Evolutionary conservation across 2,888 invertebrate species (phyloP).

Genomic region (Nephrotoma flavescens): DNA sequence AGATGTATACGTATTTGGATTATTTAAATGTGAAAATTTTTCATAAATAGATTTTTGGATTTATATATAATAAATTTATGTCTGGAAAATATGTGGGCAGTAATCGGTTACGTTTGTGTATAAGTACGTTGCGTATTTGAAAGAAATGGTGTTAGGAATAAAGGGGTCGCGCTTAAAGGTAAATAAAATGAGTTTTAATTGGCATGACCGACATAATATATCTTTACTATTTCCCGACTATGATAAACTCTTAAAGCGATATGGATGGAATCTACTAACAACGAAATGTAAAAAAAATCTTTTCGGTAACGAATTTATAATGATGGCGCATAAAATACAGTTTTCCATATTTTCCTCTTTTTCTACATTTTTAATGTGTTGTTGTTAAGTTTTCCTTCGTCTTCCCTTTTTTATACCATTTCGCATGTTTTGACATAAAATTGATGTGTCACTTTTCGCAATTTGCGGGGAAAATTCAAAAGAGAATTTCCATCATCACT

Average conservation of each 20-base stretch:
- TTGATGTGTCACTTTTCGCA: not conserved
- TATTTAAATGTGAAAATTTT: not conserved
- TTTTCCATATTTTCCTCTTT: not conserved
- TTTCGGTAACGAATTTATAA: not conserved
- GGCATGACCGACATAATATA: not conserved
- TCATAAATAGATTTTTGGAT: not conserved
- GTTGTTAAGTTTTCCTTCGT: not conserved
- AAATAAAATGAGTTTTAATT: not conserved
- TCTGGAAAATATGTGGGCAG: not conserved
- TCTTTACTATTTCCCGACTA: not conserved
- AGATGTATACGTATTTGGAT: not conserved
- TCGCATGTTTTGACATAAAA: not conserved
- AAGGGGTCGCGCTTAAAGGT: not conserved
- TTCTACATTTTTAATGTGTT: not conserved
- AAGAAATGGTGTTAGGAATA: not conserved
- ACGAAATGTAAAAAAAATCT: not conserved
- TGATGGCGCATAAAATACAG: not conserved
- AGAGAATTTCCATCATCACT: not conserved
- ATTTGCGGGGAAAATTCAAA: not conserved
- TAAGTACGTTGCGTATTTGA: not conserved
- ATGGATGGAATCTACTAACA: not conserved
- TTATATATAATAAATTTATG: not conserved
- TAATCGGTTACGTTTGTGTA: not conserved
- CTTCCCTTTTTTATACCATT: not conserved
- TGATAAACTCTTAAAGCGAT: not conserved